Conservation (phyloP, 2,888 invertebrate genomes). For the Caenorhabditis plicata region DNA sequence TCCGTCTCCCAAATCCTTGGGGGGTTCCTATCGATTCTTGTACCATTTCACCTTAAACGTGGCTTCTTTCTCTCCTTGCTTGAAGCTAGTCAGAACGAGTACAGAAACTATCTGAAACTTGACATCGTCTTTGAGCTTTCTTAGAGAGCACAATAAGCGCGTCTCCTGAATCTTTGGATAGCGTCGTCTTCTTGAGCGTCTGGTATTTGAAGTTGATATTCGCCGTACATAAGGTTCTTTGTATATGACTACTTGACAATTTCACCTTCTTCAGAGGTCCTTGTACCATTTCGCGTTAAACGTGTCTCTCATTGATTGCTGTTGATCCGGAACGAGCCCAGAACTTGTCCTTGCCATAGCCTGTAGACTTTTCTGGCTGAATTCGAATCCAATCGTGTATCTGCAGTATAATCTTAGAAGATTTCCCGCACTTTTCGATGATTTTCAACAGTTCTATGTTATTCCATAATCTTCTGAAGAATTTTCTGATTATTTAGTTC, state of each 20-base stretch:
- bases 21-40: constrained; percentile 66
- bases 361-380: too few relatives aligned
- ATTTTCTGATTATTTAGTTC: too few relatives aligned
- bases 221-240: constrained; percentile 44
- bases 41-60: constrained; percentile 75
- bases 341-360: constrained; percentile 71
- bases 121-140: constrained; percentile 35
- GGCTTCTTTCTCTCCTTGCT: constrained; percentile 82
- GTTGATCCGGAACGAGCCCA: constrained; percentile 72
- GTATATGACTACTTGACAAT: constrained; percentile 66
- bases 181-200: constrained; percentile 47
- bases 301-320: constrained; percentile 83
- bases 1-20: constrained; percentile 56
- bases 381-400: too few relatives aligned
- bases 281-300: constrained; percentile 74
- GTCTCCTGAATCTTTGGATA: constrained; percentile 58
- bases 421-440: too few relatives aligned
- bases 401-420: too few relatives aligned
- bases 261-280: constrained; percentile 81
- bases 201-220: constrained; percentile 51
- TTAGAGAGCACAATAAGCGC: too few relatives aligned
- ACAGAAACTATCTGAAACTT: constrained; percentile 73
- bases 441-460: too few relatives aligned
- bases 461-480: too few relatives aligned
- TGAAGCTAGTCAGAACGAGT: constrained; percentile 73